These are phyloP conservation scores for Ammodytes dubius DNA, from an alignment of 2,113 vertebrate species.

Conservation along the genomic window DNA sequence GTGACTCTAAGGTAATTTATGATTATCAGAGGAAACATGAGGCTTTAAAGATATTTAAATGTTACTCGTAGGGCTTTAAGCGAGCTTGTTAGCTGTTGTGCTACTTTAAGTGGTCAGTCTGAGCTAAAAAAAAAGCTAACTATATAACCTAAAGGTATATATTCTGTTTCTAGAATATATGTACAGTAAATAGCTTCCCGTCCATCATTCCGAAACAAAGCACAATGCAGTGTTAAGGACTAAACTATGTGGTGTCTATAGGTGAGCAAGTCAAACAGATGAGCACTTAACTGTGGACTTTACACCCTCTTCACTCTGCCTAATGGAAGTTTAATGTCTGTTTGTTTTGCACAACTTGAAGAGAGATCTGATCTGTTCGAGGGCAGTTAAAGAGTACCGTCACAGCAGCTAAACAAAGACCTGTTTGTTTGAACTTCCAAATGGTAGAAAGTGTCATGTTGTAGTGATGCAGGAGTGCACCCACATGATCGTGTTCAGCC, in stretches of 20 bases:
- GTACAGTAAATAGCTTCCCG: not conserved
- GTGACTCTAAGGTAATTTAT: too few species aligned
- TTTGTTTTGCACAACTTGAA: constrained; percentile 9
- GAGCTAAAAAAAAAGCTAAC: not conserved
- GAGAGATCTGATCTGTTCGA: not conserved
- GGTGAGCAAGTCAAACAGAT: not conserved
- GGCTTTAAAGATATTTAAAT: too few species aligned
- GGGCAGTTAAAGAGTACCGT: constrained; percentile 19
- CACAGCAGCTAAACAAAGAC: not conserved
- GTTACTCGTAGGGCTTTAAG: too few species aligned
- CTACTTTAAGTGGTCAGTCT: not conserved
- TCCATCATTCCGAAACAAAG: not conserved
- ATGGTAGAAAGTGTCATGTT: not conserved
- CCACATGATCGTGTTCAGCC: not conserved
- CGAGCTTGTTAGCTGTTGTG: not conserved
- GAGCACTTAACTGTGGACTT: constrained; percentile 8
- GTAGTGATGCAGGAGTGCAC: not conserved
- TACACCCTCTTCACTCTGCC: constrained; percentile 10
- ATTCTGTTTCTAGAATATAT: not conserved
- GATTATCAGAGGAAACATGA: too few species aligned
- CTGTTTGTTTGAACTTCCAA: not conserved
- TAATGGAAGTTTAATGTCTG: not conserved
- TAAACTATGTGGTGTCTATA: not conserved
- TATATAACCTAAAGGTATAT: too few species aligned
- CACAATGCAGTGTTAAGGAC: not conserved